Evolutionary conservation across 2,113 vertebrate genomes (phyloP).

Genomic region (Heterocephalus glaber): DNA sequence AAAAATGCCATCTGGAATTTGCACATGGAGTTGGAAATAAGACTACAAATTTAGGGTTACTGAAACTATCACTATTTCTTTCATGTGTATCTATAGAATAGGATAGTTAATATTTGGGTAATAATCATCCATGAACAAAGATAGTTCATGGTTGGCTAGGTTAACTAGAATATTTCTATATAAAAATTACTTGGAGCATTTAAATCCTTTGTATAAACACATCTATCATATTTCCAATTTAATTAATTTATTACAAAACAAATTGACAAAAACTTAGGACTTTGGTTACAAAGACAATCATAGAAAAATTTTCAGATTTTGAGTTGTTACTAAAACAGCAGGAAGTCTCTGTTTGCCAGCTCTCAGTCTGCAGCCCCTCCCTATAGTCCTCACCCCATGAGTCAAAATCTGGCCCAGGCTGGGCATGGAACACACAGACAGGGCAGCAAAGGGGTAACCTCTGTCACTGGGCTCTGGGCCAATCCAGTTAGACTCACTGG

Average conservation of each 20-base stretch:
- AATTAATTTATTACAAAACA: neutral
- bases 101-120: neutral
- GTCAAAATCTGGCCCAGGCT: conserved; percentile 34
- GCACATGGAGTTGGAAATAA: neutral
- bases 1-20: neutral
- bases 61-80: neutral
- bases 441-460: conserved; percentile 87
- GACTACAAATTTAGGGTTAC: neutral
- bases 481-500: conserved; percentile 95
- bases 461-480: conserved; percentile 73
- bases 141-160: fast-evolving
- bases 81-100: neutral
- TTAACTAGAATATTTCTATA: neutral
- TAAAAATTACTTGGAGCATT: neutral
- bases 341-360: conserved; percentile 6
- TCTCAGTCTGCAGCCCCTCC: conserved; percentile 90
- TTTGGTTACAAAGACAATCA: neutral
- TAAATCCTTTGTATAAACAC: neutral
- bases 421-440: conserved; percentile 79
- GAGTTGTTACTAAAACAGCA: neutral
- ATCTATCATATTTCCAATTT: neutral
- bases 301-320: neutral
- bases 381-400: conserved; percentile 88
- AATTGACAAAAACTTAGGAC: neutral
- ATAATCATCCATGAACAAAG: neutral